These are phyloP conservation scores for Pituophis catenifer DNA, from an alignment of 2,113 vertebrate genomes.

Conservation along the genomic window DNA sequence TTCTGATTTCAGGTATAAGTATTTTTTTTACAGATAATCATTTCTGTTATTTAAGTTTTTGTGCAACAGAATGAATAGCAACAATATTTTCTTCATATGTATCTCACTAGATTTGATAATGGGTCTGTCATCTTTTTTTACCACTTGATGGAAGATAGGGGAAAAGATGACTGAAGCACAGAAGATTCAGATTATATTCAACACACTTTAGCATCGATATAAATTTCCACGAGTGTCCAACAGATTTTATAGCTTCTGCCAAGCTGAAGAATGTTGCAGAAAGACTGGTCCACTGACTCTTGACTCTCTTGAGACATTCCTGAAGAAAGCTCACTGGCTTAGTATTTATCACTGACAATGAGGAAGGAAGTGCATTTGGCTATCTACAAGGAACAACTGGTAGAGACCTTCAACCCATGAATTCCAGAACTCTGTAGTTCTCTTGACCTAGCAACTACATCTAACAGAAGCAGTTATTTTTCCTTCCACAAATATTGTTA, in stretches of 20 bases:
- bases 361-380: neutral
- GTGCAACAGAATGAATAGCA: neutral
- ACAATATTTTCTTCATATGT: neutral
- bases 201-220: no score
- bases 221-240: no score
- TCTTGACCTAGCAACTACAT: neutral
- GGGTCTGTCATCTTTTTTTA: no score
- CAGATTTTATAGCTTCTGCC: no score
- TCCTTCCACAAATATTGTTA: neutral
- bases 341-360: neutral
- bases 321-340: neutral
- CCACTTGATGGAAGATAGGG: no score
- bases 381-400: neutral
- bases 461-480: neutral
- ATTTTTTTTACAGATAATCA: neutral
- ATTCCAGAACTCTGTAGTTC: neutral
- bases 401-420: neutral
- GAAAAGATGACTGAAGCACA: no score
- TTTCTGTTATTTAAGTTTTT: neutral
- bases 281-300: neutral
- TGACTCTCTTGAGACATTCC: neutral
- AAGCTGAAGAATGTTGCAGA: no score
- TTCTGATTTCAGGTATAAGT: neutral
- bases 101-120: no score
- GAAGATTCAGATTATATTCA: no score